Percentiles rank a stretch among this genome's conserved stretches.
Evolutionary conservation across 92 coral and sea anemone species (phyloP).

Genomic region (Epizoanthus scotinus): DNA sequence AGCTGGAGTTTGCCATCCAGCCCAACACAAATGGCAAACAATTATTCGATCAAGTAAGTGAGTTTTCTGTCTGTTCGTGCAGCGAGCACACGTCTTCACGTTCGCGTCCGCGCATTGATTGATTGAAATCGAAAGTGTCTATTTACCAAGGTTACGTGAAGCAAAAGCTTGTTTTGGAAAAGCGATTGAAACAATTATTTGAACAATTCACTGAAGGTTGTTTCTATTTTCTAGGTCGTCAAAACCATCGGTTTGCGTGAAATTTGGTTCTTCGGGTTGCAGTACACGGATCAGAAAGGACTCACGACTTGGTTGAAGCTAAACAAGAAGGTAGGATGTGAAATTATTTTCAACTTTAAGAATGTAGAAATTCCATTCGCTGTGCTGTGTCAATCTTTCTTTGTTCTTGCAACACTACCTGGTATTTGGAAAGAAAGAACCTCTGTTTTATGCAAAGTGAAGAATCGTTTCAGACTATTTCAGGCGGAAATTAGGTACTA

Average conservation of each 20-base stretch:
- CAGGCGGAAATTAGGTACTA: not conserved
- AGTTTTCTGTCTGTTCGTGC: not conserved
- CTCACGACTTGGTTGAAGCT: slow-evolving; percentile 82
- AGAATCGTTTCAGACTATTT: not conserved
- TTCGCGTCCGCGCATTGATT: too few relatives aligned
- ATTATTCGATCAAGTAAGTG: slow-evolving; percentile 88
- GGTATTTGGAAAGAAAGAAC: too few relatives aligned
- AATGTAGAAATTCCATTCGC: slow-evolving; percentile 4
- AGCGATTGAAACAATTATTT: not conserved
- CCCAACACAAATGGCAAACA: slow-evolving; percentile 97
- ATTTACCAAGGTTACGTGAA: not conserved
- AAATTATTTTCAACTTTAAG: not conserved
- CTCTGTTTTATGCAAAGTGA: not conserved
- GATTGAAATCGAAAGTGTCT: too few relatives aligned
- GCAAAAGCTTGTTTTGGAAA: not conserved
- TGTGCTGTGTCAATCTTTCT: not conserved
- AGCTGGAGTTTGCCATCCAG: slow-evolving; percentile 95
- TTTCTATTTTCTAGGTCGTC: slow-evolving; percentile 65
- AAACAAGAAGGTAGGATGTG: slow-evolving; percentile 73
- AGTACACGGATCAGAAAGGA: slow-evolving; percentile 79
- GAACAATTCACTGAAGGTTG: not conserved
- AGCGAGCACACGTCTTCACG: not conserved
- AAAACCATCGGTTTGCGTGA: slow-evolving; percentile 95
- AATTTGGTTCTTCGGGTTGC: slow-evolving; percentile 93
- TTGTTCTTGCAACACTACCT: not conserved